phyloP scores from a whole-genome alignment of 35 echinoderm and acorn worm species.

The Heliocidaris tuberculata region DNA sequence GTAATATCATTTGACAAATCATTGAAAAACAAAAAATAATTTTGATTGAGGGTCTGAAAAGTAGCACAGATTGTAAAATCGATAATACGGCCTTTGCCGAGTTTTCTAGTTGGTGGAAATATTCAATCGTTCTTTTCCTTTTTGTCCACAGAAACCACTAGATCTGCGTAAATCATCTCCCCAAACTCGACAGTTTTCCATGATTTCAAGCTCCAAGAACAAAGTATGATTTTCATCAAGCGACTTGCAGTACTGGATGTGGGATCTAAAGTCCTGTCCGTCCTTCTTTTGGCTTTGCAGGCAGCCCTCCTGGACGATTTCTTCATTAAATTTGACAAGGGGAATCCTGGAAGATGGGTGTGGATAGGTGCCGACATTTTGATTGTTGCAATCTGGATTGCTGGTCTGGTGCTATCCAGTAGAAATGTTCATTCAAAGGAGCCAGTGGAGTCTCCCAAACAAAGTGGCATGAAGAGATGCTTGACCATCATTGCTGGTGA shows the following conservation, averaged over 20 bases:
- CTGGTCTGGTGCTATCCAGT: constrained; percentile 37
- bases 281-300: constrained; percentile 62
- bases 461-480: not conserved
- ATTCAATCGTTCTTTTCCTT: too few species aligned
- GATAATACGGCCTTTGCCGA: too few species aligned
- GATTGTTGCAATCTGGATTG: constrained; percentile 40
- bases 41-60: too few species aligned
- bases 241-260: constrained; percentile 35
- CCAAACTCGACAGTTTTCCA: not conserved
- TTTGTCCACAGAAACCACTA: not conserved
- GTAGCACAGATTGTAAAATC: too few species aligned
- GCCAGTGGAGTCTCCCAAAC: not conserved
- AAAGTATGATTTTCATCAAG: constrained; percentile 40
- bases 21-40: too few species aligned
- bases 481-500: constrained; percentile 39
- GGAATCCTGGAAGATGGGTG: not conserved
- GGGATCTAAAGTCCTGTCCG: constrained; percentile 63
- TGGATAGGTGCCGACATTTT: constrained; percentile 51
- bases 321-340: constrained; percentile 57
- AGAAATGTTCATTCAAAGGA: constrained; percentile 15
- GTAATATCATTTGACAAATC: too few species aligned
- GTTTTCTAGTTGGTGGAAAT: too few species aligned
- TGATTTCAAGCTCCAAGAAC: not conserved
- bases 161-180: not conserved
- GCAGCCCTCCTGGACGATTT: constrained; percentile 56